Evolutionary conservation across 2,888 invertebrate genomes (phyloP).

Genomic region (Ochlodes sylvanus): DNA sequence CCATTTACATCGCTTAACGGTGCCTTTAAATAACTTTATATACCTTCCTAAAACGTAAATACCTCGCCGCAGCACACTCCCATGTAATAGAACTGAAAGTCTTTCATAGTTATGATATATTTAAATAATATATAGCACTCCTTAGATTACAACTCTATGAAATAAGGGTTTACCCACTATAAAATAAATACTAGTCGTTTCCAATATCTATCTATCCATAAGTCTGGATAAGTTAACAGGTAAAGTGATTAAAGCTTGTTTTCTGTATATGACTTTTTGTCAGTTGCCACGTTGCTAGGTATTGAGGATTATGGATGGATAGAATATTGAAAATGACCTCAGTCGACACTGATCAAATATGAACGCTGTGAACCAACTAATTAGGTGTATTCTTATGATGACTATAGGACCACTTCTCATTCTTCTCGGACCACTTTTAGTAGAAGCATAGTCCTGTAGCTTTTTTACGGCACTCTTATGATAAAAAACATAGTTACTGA

Average conservation of each 20-base stretch:
- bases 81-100: background rate
- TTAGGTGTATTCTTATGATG: constrained; percentile 43
- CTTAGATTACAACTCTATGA: background rate
- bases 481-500: background rate
- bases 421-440: constrained; percentile 44
- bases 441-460: constrained; percentile 23
- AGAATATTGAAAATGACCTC: too few species aligned
- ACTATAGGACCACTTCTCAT: constrained; percentile 49
- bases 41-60: background rate
- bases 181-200: too few species aligned
- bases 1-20: background rate
- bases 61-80: background rate
- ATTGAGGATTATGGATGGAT: too few species aligned
- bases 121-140: background rate
- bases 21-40: background rate
- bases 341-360: background rate
- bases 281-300: too few species aligned
- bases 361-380: constrained; percentile 8
- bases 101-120: too few species aligned
- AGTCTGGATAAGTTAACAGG: too few species aligned
- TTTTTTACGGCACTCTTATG: constrained; percentile 17
- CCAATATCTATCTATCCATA: too few species aligned
- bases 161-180: too few species aligned
- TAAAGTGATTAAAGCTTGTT: too few species aligned
- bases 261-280: too few species aligned